phyloP scores from a whole-genome alignment of 64 coral and sea anemone genomes.

The Stichodactyla helianthus region DNA sequence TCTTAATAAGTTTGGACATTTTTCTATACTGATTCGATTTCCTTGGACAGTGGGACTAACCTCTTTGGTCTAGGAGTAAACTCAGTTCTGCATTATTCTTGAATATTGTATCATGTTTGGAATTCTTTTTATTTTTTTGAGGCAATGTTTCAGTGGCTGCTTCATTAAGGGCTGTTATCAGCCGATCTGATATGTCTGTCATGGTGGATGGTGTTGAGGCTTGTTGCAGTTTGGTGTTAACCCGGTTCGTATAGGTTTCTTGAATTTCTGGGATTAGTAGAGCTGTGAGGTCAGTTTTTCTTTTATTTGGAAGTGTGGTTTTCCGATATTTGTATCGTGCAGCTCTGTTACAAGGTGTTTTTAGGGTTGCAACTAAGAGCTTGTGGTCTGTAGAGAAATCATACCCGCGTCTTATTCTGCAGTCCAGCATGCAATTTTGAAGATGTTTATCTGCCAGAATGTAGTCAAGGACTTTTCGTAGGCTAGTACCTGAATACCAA shows the following conservation, averaged over 20 bases:
- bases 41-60: background rate
- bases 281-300: background rate
- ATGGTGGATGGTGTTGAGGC: background rate
- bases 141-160: background rate
- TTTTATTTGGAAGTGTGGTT: background rate
- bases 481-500: no score
- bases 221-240: background rate
- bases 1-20: no score
- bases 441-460: constrained; percentile 11
- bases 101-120: background rate
- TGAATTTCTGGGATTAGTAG: background rate
- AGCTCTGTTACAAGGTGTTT: background rate
- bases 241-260: background rate
- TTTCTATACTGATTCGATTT: no score
- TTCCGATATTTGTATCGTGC: constrained; percentile 4
- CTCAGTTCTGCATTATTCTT: background rate
- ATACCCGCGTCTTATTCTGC: constrained; percentile 4
- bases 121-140: background rate
- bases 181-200: background rate
- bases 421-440: background rate
- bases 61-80: background rate
- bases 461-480: no score
- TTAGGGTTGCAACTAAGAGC: background rate
- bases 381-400: constrained; percentile 7
- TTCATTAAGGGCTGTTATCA: background rate